A percentile compares a stretch with the other conserved stretches of the same genome.
Conservation (phyloP, 1,140 invertebrate species). For the Sitobion miscanthi region DNA sequence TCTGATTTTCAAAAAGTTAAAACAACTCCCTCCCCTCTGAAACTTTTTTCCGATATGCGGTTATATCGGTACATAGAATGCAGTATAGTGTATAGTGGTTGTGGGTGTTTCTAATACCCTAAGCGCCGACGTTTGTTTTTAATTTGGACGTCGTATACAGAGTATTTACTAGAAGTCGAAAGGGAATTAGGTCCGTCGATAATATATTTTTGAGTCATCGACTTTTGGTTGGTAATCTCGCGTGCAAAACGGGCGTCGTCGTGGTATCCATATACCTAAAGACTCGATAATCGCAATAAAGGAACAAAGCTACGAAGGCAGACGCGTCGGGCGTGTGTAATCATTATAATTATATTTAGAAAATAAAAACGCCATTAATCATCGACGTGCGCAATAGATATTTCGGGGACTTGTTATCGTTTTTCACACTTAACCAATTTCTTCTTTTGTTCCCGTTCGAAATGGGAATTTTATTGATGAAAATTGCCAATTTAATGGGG, state of each 20-base stretch:
- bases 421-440: slow-evolving; percentile 40
- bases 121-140: no score
- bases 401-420: slow-evolving; percentile 17
- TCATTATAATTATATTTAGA: slow-evolving; percentile 23
- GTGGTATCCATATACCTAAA: neutral
- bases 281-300: neutral
- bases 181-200: neutral
- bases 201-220: neutral
- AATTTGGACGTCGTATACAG: no score
- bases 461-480: slow-evolving; percentile 28
- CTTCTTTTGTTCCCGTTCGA: neutral
- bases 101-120: no score
- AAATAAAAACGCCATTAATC: slow-evolving; percentile 30
- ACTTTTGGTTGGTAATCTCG: neutral
- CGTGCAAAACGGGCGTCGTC: neutral
- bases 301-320: neutral
- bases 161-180: no score
- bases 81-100: no score
- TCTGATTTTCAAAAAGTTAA: neutral
- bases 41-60: neutral
- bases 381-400: neutral
- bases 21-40: no score
- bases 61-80: neutral
- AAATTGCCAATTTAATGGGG: slow-evolving; percentile 35
- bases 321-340: neutral